A percentile compares a stretch with the other conserved stretches of the same genome.
phyloP scores from a whole-genome alignment of 2,113 vertebrate species.

The Anarhynchus alexandrinus region DNA sequence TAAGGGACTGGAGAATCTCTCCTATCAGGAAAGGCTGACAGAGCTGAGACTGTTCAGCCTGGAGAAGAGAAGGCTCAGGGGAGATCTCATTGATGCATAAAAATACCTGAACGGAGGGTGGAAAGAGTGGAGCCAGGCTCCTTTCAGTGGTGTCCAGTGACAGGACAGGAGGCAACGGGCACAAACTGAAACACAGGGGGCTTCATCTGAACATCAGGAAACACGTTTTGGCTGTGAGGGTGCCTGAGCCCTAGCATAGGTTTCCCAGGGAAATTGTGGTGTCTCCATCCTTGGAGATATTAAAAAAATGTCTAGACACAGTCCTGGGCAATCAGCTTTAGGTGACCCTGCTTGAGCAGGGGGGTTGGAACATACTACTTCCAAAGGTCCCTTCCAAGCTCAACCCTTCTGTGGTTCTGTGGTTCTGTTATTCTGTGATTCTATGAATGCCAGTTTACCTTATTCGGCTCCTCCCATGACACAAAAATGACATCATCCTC shows the following conservation, averaged over 20 bases:
- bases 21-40: not conserved
- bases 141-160: not conserved
- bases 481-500: not conserved
- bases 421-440: not conserved
- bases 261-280: not conserved
- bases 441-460: not conserved
- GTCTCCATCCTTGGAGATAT: not conserved
- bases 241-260: not conserved
- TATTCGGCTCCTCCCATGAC: not conserved
- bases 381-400: not conserved
- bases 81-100: not conserved
- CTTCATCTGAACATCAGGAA: not conserved
- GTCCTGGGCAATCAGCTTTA: not conserved
- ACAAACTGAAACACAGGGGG: not conserved
- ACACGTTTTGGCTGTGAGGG: not conserved
- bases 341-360: not conserved
- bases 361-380: rapidly evolving
- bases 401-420: not conserved
- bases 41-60: not conserved
- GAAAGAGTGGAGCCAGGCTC: not conserved
- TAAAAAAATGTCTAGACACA: rapidly evolving
- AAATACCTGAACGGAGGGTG: not conserved
- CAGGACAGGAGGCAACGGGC: not conserved
- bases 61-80: not conserved
- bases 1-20: not conserved